Conservation (phyloP, 2,113 vertebrate genomes). For the Carassius auratus region DNA sequence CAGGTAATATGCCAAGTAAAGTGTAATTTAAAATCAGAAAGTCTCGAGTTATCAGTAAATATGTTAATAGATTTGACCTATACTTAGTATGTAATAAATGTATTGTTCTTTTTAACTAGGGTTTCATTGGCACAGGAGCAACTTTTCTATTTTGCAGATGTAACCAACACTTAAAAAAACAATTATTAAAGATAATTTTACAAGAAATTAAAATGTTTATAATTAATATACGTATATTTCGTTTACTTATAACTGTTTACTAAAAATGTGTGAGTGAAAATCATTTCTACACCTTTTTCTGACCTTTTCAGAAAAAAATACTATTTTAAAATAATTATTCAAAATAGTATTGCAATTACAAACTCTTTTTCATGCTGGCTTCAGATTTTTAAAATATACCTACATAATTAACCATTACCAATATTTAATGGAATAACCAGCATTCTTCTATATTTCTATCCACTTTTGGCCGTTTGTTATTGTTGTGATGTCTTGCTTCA, state of each 20-base stretch:
- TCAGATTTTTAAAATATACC: not conserved
- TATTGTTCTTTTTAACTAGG: too few species aligned
- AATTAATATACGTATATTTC: not conserved
- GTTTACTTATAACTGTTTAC: not conserved
- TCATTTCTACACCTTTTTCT: not conserved
- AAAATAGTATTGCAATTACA: not conserved
- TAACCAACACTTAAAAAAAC: not conserved
- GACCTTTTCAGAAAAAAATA: not conserved
- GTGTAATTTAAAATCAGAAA: too few species aligned
- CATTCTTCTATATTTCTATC: not conserved
- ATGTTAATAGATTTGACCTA: too few species aligned
- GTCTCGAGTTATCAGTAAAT: too few species aligned
- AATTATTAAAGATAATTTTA: too few species aligned
- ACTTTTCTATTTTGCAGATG: not conserved
- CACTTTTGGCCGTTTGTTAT: conserved; percentile 68
- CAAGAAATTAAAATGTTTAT: too few species aligned
- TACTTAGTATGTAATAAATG: too few species aligned
- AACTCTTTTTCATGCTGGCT: not conserved
- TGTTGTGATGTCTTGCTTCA: conserved; percentile 63
- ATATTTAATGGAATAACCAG: not conserved
- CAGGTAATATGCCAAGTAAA: too few species aligned
- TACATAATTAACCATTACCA: not conserved
- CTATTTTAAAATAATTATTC: not conserved
- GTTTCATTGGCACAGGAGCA: not conserved
- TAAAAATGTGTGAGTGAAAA: not conserved